phyloP scores from a whole-genome alignment of 2,113 vertebrate species.

The Pavo muticus region DNA sequence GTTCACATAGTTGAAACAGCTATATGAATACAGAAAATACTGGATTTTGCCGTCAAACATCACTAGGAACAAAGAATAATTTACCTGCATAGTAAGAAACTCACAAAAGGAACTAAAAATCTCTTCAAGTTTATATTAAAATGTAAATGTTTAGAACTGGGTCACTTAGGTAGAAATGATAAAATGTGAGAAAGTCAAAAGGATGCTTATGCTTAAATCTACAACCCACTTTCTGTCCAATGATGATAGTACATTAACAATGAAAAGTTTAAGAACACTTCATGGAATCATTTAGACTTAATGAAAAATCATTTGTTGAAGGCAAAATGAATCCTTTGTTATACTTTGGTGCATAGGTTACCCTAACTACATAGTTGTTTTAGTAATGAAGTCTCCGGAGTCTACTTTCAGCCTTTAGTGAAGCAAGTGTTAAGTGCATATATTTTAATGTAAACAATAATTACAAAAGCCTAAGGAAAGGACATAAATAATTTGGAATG shows the following conservation, averaged over 20 bases:
- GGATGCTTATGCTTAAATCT: neutral
- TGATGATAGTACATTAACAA: neutral
- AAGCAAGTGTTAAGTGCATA: neutral
- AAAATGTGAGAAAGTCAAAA: neutral
- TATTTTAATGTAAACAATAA: neutral
- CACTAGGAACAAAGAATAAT: neutral
- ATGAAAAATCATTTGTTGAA: neutral
- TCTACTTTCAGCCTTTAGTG: neutral
- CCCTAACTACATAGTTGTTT: neutral
- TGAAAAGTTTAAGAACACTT: neutral
- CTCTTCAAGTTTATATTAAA: neutral
- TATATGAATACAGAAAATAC: neutral
- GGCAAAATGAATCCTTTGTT: neutral
- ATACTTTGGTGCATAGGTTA: neutral
- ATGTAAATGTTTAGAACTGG: neutral
- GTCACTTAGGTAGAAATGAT: neutral
- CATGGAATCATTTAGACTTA: neutral
- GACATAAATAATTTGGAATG: neutral
- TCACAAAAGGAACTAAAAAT: neutral
- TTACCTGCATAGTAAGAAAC: neutral
- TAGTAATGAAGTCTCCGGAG: neutral
- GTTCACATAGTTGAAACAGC: neutral
- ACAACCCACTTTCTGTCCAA: neutral
- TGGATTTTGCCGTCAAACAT: neutral
- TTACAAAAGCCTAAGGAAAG: neutral